Percentiles rank a stretch among this genome's conserved stretches.
Evolutionary conservation across 2,113 vertebrate species (phyloP).

Genomic region (Hylia prasina): DNA sequence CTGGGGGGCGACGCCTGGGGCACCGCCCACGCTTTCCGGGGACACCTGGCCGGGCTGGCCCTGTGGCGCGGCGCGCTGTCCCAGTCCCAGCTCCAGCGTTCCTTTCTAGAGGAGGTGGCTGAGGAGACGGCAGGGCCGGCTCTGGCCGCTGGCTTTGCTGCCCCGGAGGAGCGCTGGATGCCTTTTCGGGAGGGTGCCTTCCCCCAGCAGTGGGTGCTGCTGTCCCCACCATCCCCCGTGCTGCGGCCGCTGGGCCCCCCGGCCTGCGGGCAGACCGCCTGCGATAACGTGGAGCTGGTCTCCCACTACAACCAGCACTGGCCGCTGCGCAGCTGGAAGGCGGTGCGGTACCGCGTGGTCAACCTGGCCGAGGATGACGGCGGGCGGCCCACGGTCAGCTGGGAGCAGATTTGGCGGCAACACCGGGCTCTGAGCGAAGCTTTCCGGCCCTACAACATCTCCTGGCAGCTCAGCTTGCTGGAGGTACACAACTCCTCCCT

Average conservation of each 20-base stretch:
- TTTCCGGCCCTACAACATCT: slow-evolving; percentile 90
- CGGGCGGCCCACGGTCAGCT: slow-evolving; percentile 76
- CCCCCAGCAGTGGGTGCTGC: slow-evolving; percentile 72
- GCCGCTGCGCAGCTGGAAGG: slow-evolving; percentile 81
- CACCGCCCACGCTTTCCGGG: slow-evolving; percentile 77
- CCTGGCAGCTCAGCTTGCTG: slow-evolving; percentile 81
- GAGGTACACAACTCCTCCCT: slow-evolving; percentile 83
- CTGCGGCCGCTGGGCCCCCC: slow-evolving; percentile 79
- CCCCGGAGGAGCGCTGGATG: slow-evolving; percentile 75
- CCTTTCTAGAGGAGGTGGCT: slow-evolving; percentile 14
- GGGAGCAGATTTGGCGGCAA: slow-evolving; percentile 81
- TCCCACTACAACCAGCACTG: slow-evolving; percentile 85
- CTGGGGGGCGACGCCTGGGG: slow-evolving; percentile 86
- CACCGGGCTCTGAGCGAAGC: slow-evolving; percentile 80
- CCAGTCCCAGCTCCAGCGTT: slow-evolving; percentile 74
- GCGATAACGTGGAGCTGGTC: slow-evolving; percentile 88
- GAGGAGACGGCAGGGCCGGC: slow-evolving; percentile 5
- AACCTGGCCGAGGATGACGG: slow-evolving; percentile 82
- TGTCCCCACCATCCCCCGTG: slow-evolving; percentile 58
- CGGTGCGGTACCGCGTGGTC: slow-evolving; percentile 84
- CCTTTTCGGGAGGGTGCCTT: slow-evolving; percentile 76
- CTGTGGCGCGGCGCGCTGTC: slow-evolving; percentile 77
- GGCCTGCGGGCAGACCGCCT: slow-evolving; percentile 83
- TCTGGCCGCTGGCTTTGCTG: slow-evolving; percentile 73
- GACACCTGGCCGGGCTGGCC: slow-evolving; percentile 78